Evolutionary conservation across 2,113 vertebrate species (phyloP).

Genomic region (Alligator mississippiensis): DNA sequence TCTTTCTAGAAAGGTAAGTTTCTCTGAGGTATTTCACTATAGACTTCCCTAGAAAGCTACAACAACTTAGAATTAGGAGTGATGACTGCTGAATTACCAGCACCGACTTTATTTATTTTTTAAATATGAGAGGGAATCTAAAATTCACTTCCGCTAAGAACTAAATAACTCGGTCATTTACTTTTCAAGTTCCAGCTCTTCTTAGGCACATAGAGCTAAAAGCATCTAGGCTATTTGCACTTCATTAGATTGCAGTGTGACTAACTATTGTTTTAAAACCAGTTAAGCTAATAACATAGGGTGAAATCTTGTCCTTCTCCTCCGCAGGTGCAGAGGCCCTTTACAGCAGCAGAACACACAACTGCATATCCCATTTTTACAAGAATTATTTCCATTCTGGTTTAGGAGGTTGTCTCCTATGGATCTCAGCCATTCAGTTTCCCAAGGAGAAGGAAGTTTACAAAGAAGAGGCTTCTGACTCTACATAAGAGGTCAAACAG

Average conservation of each 20-base stretch:
- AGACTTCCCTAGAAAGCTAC: background rate
- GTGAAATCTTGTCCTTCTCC: background rate
- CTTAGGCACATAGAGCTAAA: background rate
- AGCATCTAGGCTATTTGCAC: background rate
- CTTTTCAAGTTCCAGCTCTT: background rate
- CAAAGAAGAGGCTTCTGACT: background rate
- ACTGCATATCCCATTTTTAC: background rate
- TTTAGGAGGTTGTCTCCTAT: background rate
- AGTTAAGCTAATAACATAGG: conserved; percentile 7
- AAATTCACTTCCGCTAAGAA: conserved; percentile 16
- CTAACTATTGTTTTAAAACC: conserved; percentile 13
- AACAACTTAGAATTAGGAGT: conserved; percentile 27
- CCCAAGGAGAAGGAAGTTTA: background rate
- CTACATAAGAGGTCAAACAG: background rate
- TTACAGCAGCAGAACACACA: background rate
- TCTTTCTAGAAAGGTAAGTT: conserved; percentile 17
- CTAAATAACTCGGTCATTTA: conserved; percentile 5
- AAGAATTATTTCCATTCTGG: background rate
- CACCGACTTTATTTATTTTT: conserved; percentile 10
- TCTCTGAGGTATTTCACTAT: background rate
- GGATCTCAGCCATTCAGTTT: background rate
- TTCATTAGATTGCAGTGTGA: background rate
- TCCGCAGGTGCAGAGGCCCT: background rate
- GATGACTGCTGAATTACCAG: conserved; percentile 1
- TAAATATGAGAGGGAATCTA: background rate